phyloP scores from a whole-genome alignment of 2,888 invertebrate genomes.

The Pantelozetes paolii region DNA sequence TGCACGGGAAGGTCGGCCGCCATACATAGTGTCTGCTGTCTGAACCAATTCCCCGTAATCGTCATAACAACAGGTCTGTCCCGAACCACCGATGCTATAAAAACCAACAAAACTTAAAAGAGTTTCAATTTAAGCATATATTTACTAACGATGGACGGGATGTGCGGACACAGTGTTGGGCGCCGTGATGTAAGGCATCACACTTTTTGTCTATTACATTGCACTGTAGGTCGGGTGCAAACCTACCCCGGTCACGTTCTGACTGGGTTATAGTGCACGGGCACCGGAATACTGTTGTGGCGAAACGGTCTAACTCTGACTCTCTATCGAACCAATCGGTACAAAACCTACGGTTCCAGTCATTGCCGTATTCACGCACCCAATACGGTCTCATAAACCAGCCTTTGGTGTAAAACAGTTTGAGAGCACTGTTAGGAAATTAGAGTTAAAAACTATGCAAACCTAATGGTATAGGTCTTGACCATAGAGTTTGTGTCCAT shows the following conservation, averaged over 20 bases:
- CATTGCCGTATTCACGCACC: conserved; percentile 68
- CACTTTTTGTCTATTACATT: conserved; percentile 68
- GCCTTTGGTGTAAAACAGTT: conserved; percentile 52
- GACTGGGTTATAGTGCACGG: conserved; percentile 91
- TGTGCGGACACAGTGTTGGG: conserved; percentile 85
- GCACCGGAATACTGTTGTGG: conserved; percentile 57
- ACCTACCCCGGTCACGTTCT: conserved; percentile 82
- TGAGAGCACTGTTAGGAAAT: background rate
- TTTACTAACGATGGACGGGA: conserved; percentile 76
- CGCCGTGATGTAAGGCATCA: conserved; percentile 79
- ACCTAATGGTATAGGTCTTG: conserved; percentile 78
- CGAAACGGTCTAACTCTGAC: conserved; percentile 72
- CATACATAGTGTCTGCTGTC: conserved; percentile 92
- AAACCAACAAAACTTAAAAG: conserved; percentile 41
- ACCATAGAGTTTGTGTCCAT: conserved; percentile 74
- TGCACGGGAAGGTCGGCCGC: conserved; percentile 61
- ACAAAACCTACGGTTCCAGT: conserved; percentile 77
- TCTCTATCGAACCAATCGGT: conserved; percentile 85
- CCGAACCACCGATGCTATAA: conserved; percentile 78
- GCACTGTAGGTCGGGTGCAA: conserved; percentile 80
- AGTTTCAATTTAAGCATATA: background rate
- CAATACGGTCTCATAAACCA: conserved; percentile 91
- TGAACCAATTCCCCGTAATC: conserved; percentile 84
- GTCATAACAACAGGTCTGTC: conserved; percentile 97
- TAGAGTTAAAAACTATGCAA: background rate